Conservation (phyloP, 1,140 invertebrate genomes). For the Drosophila kikkawai region DNA sequence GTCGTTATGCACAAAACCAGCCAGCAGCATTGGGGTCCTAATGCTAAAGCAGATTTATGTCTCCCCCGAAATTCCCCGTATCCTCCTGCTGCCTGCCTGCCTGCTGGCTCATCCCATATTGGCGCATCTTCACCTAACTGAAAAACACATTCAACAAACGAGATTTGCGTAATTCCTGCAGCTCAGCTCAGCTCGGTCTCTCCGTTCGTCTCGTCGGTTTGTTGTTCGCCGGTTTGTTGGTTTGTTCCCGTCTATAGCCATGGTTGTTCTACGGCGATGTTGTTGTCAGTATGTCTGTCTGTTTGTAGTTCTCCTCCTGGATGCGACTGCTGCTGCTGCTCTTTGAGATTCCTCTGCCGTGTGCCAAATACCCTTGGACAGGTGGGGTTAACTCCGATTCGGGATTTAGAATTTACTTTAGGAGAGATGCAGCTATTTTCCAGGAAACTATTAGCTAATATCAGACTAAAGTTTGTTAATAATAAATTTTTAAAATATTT, state of each 20-base stretch:
- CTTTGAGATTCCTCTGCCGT: constrained; percentile 28
- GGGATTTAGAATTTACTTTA: not conserved
- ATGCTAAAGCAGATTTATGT: constrained; percentile 82
- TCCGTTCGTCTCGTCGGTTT: constrained; percentile 52
- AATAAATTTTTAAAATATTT: not conserved
- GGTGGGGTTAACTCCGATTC: not conserved
- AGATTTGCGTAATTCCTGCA: constrained; percentile 84
- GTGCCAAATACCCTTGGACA: constrained; percentile 32
- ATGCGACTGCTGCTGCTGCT: constrained; percentile 15
- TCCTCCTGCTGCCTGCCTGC: not conserved
- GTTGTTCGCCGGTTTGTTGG: constrained; percentile 41
- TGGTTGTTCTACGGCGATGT: constrained; percentile 31
- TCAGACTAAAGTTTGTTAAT: not conserved
- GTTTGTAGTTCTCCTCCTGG: constrained; percentile 17
- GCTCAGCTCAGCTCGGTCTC: constrained; percentile 58
- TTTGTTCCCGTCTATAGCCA: constrained; percentile 19
- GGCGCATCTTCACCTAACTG: constrained; percentile 81
- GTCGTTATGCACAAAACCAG: constrained; percentile 75
- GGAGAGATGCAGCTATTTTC: not conserved
- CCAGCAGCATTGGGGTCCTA: constrained; percentile 40
- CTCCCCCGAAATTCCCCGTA: constrained; percentile 5
- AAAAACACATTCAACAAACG: constrained; percentile 83
- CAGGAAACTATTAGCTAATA: not conserved
- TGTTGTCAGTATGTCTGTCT: constrained; percentile 33
- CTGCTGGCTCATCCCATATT: constrained; percentile 50